Evolutionary conservation across 2,797 vertebrate species (phyloP), one percentile per base, ranked within the genome.

Genomic region (Delichon dasypus): DNA sequence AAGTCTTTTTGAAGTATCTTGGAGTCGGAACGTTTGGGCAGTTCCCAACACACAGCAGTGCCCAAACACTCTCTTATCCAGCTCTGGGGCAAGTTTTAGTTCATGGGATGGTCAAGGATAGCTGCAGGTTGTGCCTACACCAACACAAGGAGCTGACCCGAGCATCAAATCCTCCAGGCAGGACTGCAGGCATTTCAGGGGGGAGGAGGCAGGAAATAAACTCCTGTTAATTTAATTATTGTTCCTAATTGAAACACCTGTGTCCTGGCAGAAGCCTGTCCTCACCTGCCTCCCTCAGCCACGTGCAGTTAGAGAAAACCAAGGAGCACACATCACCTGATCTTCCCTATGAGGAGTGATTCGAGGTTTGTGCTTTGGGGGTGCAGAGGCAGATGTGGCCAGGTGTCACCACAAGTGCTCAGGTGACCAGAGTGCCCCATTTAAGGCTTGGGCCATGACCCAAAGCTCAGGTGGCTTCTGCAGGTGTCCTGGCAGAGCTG

Each of bases 41-140:
- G n/a, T 1, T 70, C 47, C 78, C 3, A 3, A 2, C 2, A 30
- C 34, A 5, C 14, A 45, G 40, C n/a, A 23, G 34, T 8, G 27
- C 38, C 16, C 3, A 0, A 42, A 32, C 22, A 30, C 0, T 0
- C 4, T 45, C 29, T n/a, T 3, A 1, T 4, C n/a, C 65, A 72
- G 23, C 30, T 48, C 68, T 20, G 11, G 55, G 40, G 6, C 11
- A 25, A 13, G 21, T 17, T 71, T 38, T 48, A 38, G 36, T 5
- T 40, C n/a, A 13, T 0, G 1, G 30, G 26, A 11, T 25, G 34
- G 16, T 6, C 29, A 23, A 20, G 34, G 34, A 40, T 0, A 57
- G 29, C 16, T 61, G 20, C 55, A n/a, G 22, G 45, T 36, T 32
- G 25, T 51, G 18, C 22, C 42, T 3, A 0, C 45, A n/a, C 42